phyloP scores from a whole-genome alignment of 2,888 invertebrate genomes.

The Macrophya alboannulata region DNA sequence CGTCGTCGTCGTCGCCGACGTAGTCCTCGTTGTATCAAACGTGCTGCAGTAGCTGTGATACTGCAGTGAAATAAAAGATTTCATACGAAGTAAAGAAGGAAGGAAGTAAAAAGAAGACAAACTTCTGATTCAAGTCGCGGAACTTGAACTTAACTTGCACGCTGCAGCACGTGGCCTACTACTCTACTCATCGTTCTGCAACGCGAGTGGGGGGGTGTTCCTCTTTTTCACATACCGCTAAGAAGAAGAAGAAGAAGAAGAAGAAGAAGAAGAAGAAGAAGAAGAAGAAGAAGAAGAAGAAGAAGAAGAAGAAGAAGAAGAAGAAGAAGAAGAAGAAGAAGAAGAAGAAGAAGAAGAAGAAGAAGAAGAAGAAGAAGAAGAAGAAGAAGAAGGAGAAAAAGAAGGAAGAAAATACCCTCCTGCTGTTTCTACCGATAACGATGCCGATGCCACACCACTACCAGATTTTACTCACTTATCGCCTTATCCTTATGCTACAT shows the following conservation, averaged over 20 bases:
- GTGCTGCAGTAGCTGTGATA: neutral
- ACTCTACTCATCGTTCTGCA: constrained; percentile 74
- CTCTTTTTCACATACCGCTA: constrained; percentile 74
- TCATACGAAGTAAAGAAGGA: constrained; percentile 48
- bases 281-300: neutral
- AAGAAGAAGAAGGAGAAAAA: constrained; percentile 10
- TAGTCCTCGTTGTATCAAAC: neutral
- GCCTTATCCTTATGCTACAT: neutral
- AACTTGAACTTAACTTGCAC: constrained; percentile 70
- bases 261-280: neutral
- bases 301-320: neutral
- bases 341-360: neutral
- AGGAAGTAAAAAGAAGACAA: constrained; percentile 49
- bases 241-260: neutral
- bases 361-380: neutral
- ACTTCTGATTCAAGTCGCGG: constrained; percentile 63
- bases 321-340: constrained; percentile 30
- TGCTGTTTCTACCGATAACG: neutral
- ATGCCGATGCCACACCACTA: neutral
- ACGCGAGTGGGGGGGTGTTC: constrained; percentile 67
- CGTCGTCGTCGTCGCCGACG: neutral
- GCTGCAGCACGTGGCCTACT: constrained; percentile 76
- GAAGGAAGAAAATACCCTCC: no score
- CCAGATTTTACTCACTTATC: constrained; percentile 6
- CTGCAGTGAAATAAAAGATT: constrained; percentile 72